Percentiles rank a stretch among this genome's conserved stretches.
Evolutionary conservation across 1,140 invertebrate genomes (phyloP).

Genomic region (Diachasma alloeum): DNA sequence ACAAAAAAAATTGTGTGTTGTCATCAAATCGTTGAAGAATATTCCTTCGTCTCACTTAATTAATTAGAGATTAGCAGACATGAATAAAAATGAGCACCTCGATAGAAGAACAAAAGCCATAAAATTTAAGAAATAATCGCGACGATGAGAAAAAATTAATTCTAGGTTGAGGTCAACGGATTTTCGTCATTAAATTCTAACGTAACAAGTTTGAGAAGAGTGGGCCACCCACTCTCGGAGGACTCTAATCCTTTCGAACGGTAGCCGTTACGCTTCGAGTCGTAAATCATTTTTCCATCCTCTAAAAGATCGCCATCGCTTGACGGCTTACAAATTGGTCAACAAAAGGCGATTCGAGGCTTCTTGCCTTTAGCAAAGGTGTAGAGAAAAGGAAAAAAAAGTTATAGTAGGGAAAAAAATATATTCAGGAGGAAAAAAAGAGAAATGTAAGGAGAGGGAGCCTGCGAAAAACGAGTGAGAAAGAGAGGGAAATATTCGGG

Average conservation of each 20-base stretch:
- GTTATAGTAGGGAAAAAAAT: neutral
- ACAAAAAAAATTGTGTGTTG: too few species aligned
- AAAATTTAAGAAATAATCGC: neutral
- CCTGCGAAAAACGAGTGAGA: neutral
- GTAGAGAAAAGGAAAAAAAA: neutral
- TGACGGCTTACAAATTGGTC: constrained; percentile 41
- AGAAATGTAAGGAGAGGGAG: neutral
- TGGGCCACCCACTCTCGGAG: neutral
- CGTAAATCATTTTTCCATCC: constrained; percentile 36
- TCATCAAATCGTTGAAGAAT: too few species aligned
- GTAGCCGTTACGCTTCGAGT: constrained; percentile 19
- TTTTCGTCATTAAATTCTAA: neutral
- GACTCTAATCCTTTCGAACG: constrained; percentile 16
- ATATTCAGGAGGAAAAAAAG: neutral
- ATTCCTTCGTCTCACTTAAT: too few species aligned
- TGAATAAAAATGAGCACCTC: too few species aligned
- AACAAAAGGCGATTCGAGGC: constrained; percentile 31
- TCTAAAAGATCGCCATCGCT: constrained; percentile 19
- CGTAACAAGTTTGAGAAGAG: neutral
- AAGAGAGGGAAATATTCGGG: neutral
- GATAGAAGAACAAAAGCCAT: neutral
- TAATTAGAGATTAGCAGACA: too few species aligned
- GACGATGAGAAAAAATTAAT: neutral
- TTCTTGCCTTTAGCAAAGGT: constrained; percentile 14
- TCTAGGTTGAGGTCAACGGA: neutral